Conservation (phyloP, 1,140 invertebrate species). For the Eupristina koningsbergeri region DNA sequence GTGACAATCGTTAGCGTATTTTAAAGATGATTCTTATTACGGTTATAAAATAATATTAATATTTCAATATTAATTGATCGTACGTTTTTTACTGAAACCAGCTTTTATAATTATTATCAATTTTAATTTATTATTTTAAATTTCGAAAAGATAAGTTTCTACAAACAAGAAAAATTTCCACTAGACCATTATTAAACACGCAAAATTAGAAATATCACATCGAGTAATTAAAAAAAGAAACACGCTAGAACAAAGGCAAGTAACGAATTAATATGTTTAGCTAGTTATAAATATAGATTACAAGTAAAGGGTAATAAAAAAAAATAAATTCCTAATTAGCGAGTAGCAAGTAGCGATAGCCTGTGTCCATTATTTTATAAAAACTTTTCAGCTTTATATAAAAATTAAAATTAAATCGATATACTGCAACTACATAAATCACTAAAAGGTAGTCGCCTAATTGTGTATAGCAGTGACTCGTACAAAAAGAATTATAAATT, state of each 20-base stretch:
- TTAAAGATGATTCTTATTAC: slow-evolving; percentile 59
- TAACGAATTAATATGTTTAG: slow-evolving; percentile 60
- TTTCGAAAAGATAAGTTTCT: slow-evolving; percentile 39
- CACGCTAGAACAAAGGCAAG: slow-evolving; percentile 63
- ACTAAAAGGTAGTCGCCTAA: slow-evolving; percentile 42
- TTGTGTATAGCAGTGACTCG: slow-evolving; percentile 42
- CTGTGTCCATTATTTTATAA: slow-evolving; percentile 48
- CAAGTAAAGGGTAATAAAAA: slow-evolving; percentile 56
- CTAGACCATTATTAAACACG: slow-evolving; percentile 56
- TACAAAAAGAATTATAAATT: slow-evolving; percentile 45
- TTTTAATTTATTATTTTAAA: slow-evolving; percentile 25
- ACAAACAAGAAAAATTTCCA: slow-evolving; percentile 49
- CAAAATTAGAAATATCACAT: slow-evolving; percentile 70
- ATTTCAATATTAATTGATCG: neutral
- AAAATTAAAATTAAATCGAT: slow-evolving; percentile 58
- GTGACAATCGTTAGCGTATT: slow-evolving; percentile 73
- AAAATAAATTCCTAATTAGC: slow-evolving; percentile 55
- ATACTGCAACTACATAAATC: slow-evolving; percentile 56
- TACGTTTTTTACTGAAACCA: slow-evolving; percentile 40
- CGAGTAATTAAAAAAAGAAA: slow-evolving; percentile 62
- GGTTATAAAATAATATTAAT: slow-evolving; percentile 27
- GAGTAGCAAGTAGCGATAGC: slow-evolving; percentile 61
- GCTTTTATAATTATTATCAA: slow-evolving; percentile 32
- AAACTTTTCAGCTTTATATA: slow-evolving; percentile 46
- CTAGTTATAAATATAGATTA: slow-evolving; percentile 62